Evolutionary conservation across 2,113 vertebrate species (phyloP).

Genomic region (Eretmochelys imbricata): DNA sequence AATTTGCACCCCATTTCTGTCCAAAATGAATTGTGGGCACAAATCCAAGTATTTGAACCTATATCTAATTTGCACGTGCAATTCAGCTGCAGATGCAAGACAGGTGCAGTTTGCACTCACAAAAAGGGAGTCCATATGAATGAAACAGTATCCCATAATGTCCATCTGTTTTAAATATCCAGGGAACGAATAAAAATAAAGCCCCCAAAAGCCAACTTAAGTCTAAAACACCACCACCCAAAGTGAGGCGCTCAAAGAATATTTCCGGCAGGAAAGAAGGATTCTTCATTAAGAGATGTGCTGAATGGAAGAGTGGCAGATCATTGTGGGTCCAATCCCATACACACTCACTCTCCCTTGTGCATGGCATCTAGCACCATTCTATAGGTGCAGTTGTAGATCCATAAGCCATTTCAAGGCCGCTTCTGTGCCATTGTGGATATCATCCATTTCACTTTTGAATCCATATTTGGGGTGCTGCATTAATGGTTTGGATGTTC

Average conservation of each 20-base stretch:
- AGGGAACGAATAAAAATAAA: background rate
- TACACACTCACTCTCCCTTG: no score
- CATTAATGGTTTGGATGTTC: background rate
- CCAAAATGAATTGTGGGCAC: background rate
- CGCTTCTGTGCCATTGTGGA: no score
- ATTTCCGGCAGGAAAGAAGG: background rate
- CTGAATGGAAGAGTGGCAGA: background rate
- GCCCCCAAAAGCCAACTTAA: background rate
- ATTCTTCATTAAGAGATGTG: background rate
- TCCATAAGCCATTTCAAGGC: background rate
- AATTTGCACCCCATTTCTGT: background rate
- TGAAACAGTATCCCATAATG: background rate
- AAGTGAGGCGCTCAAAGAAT: background rate
- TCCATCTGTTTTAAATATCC: background rate
- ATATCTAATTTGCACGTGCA: background rate
- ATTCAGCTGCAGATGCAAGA: background rate
- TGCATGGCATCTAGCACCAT: background rate
- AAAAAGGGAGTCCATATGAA: no score
- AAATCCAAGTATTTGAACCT: background rate
- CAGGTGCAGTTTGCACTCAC: background rate
- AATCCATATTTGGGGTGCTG: no score
- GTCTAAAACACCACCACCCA: background rate
- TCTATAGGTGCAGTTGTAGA: background rate
- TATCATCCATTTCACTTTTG: no score
- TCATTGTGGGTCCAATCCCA: background rate